Percentiles rank a stretch among this genome's conserved stretches.
phyloP scores from a whole-genome alignment of 1,140 invertebrate genomes.

The Proctacanthus coquilletti region DNA sequence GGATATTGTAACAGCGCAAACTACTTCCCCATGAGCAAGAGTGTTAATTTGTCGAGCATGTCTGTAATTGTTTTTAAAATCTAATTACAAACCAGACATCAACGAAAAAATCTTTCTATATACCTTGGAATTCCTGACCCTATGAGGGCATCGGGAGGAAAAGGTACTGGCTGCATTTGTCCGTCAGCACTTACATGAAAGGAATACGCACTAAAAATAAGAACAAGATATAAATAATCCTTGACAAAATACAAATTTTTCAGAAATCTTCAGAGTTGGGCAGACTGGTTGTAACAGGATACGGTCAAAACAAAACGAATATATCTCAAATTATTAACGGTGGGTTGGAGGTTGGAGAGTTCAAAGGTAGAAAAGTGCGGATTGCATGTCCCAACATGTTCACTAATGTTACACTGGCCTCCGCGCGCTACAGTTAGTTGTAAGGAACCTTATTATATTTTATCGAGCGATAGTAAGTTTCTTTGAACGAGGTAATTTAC shows the following conservation, averaged over 20 bases:
- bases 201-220: conserved; percentile 59
- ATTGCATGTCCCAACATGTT: too few relatives aligned
- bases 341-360: too few relatives aligned
- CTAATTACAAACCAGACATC: background rate
- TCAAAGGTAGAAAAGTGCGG: too few relatives aligned
- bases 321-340: too few relatives aligned
- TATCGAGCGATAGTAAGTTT: too few relatives aligned
- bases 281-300: conserved; percentile 75
- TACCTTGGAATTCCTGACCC: conserved; percentile 71
- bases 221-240: background rate
- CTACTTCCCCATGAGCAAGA: conserved; percentile 77
- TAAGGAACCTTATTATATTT: too few relatives aligned
- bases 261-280: conserved; percentile 69
- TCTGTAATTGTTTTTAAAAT: background rate
- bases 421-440: too few relatives aligned
- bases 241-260: too few relatives aligned
- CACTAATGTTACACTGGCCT: too few relatives aligned
- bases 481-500: too few relatives aligned
- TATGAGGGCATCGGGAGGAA: conserved; percentile 77
- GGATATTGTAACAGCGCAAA: conserved; percentile 72
- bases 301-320: background rate
- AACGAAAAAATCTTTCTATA: background rate
- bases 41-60: conserved; percentile 67
- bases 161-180: conserved; percentile 76
- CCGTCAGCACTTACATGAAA: conserved; percentile 65